phyloP scores from a whole-genome alignment of 2,797 vertebrate species.

The Crenuchus spilurus region DNA sequence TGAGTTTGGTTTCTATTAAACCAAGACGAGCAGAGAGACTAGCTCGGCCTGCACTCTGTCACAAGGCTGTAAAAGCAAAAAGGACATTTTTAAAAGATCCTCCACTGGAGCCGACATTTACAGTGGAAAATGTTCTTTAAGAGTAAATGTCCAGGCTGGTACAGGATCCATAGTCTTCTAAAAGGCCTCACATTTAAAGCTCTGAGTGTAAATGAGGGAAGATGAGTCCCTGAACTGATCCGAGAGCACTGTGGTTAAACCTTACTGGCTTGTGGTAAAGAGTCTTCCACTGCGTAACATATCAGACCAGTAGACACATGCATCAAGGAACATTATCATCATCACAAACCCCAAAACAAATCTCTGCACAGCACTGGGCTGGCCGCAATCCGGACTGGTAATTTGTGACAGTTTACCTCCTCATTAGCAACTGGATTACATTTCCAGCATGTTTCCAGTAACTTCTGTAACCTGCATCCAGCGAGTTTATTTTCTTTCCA shows the following conservation, averaged over 20 bases:
- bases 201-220: neutral
- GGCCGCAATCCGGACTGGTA: conserved; percentile 29
- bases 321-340: conserved; percentile 20
- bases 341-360: conserved; percentile 9
- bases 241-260: neutral
- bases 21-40: neutral
- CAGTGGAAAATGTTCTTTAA: conserved; percentile 6
- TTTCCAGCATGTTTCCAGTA: conserved; percentile 58
- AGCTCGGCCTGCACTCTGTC: neutral
- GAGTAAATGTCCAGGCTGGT: neutral
- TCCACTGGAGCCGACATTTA: conserved; percentile 12
- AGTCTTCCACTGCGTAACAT: neutral
- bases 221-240: neutral
- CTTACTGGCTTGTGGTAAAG: conserved; percentile 3
- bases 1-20: conserved; percentile 13
- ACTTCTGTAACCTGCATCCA: conserved; percentile 48
- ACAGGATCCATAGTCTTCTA: conserved; percentile 20
- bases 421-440: conserved; percentile 53
- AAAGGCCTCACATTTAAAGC: neutral
- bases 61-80: conserved; percentile 7
- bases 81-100: conserved; percentile 18
- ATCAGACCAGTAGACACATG: conserved; percentile 3
- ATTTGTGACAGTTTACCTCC: conserved; percentile 52
- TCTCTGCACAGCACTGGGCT: conserved; percentile 2
- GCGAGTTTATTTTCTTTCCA: conserved; percentile 48